Percentiles rank a stretch among this genome's conserved stretches.
phyloP scores from a whole-genome alignment of 1,140 invertebrate species.

The Drosophila mojavensis region DNA sequence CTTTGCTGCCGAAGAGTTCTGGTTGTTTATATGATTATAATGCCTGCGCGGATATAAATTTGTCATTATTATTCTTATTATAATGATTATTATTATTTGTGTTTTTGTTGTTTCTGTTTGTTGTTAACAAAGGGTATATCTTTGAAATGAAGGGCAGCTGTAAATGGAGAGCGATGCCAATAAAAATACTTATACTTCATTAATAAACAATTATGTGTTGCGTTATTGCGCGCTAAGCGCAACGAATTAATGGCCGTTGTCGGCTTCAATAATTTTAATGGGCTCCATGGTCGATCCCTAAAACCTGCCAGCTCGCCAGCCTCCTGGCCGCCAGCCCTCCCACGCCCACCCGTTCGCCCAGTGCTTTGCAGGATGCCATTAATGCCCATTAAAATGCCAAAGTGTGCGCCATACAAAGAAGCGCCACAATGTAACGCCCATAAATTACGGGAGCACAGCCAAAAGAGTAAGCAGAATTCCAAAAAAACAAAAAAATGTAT shows the following conservation, averaged over 20 bases:
- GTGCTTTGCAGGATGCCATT: conserved; percentile 48
- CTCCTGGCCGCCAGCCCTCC: background rate
- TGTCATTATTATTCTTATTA: too few relatives aligned
- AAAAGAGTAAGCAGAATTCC: conserved; percentile 57
- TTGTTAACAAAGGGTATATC: background rate
- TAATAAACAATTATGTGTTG: conserved; percentile 79
- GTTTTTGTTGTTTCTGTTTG: background rate
- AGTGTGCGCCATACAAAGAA: conserved; percentile 55
- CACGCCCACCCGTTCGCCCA: background rate
- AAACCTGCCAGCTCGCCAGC: conserved; percentile 1
- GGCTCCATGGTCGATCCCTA: conserved; percentile 22
- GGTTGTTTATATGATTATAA: too few relatives aligned
- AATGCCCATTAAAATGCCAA: conserved; percentile 80
- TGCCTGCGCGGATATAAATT: too few relatives aligned
- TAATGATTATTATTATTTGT: too few relatives aligned
- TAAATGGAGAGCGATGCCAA: conserved; percentile 47
- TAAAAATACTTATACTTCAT: conserved; percentile 82
- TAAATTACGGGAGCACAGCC: conserved; percentile 61
- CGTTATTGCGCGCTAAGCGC: conserved; percentile 74
- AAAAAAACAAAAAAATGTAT: conserved; percentile 18
- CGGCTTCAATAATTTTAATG: conserved; percentile 80
- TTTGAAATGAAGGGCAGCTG: conserved; percentile 6
- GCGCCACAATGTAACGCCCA: conserved; percentile 71
- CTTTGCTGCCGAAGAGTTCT: too few relatives aligned
- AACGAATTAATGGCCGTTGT: conserved; percentile 78